Percentiles rank a stretch among this genome's conserved stretches.
phyloP scores from a whole-genome alignment of 2,888 invertebrate species.

The Notodonta ziczac region DNA sequence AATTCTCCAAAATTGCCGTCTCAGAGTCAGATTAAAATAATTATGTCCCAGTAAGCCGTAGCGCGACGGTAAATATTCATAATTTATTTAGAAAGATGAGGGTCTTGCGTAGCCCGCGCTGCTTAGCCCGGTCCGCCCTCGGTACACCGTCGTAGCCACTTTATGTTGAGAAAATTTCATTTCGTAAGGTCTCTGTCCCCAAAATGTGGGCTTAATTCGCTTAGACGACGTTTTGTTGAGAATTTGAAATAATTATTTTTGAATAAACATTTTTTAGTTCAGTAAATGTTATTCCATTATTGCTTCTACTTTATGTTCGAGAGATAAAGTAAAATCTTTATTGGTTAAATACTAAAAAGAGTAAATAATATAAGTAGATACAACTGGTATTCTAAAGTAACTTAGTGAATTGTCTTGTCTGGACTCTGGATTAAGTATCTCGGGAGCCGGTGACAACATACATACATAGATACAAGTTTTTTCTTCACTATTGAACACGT shows the following conservation, averaged over 20 bases:
- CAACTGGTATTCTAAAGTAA: not conserved
- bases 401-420: not conserved
- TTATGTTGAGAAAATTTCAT: conserved; percentile 74
- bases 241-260: conserved; percentile 42
- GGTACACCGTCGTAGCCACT: conserved; percentile 66
- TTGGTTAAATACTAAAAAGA: no score
- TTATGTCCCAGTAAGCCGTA: conserved; percentile 74
- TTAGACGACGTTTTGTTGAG: conserved; percentile 48
- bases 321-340: not conserved
- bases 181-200: conserved; percentile 66
- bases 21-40: conserved; percentile 77
- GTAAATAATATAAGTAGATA: not conserved
- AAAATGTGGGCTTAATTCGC: conserved; percentile 64
- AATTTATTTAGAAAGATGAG: conserved; percentile 79
- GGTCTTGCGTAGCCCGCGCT: conserved; percentile 57
- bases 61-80: conserved; percentile 78
- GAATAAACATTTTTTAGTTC: conserved; percentile 31
- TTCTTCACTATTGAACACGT: conserved; percentile 17
- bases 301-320: not conserved
- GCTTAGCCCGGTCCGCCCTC: conserved; percentile 59
- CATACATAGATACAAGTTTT: not conserved
- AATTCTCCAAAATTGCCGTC: conserved; percentile 70
- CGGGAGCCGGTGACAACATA: not conserved
- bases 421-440: not conserved
- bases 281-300: conserved; percentile 10